Evolutionary conservation across 2,113 vertebrate genomes (phyloP), one percentile per base, ranked within the genome.

Genomic region (Scartelaos histophorus): DNA sequence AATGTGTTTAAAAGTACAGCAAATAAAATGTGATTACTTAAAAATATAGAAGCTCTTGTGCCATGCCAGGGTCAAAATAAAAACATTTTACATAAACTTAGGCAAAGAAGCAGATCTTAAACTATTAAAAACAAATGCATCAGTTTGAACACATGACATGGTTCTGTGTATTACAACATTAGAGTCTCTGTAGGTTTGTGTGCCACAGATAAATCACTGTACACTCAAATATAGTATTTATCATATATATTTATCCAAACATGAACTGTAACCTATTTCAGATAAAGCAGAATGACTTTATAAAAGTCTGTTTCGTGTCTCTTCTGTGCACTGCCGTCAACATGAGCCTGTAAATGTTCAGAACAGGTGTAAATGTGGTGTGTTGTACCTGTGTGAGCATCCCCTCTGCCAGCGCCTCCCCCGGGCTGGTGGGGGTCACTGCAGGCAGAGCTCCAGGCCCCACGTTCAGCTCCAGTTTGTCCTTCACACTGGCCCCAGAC

Each of bases 391-490:
- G 96, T 68, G 96, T 97, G 57, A 97, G 92, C 0, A 95, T 95
- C 71, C 96, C 97, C 86, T 98, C 97, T 1, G 96, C 96, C 90
- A 98, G 93, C 19, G 96, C 97, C 71, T 98, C 96, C 82, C 95
- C 95, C 0, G 95, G 95, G 85, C 97, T 99, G 79, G 96, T 97
- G 57, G 96, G 95, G 2, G 96, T 98, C 35, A 93, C 90, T 0
- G 94, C 90, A 67, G 95, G 93, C 87, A 95, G 92, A 67, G 93
- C 93, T 76, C 93, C 91, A 0, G 81, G 78, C 54, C 93, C 95
- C 16, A 93, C 88, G 58, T 95, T 93, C 66, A 96, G 92, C 84
- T 97, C 96, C 78, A 97, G 71, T 84, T 93, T 93, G 68, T 97
- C 95, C 76, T 91, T 91, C 22, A 89, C 88, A 24, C 87, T 85